Evolutionary conservation across 2,888 invertebrate genomes (phyloP).

Genomic region (Exocentrus adspersus): DNA sequence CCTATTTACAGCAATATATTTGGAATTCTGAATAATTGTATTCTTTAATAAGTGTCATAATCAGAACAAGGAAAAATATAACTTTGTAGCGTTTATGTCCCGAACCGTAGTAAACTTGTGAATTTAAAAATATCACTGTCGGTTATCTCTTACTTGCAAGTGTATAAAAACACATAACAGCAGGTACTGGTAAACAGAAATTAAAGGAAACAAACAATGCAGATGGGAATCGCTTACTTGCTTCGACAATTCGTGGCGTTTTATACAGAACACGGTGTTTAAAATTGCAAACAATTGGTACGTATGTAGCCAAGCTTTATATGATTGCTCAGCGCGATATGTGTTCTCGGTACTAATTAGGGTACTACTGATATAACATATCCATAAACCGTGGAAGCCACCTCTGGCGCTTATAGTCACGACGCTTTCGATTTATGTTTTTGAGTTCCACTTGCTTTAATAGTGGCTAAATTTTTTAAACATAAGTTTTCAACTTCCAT

Average conservation of each 20-base stretch:
- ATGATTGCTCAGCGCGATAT: conserved; percentile 17
- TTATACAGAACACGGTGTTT: conserved; percentile 5
- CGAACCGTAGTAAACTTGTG: too few species aligned
- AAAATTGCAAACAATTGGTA: conserved; percentile 21
- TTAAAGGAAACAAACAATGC: background rate
- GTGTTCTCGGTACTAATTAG: conserved; percentile 49
- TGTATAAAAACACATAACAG: too few species aligned
- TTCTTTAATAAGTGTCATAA: too few species aligned
- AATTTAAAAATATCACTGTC: too few species aligned
- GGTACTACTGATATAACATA: conserved; percentile 42
- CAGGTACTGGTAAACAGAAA: background rate
- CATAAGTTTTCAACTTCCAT: too few species aligned
- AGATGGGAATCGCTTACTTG: background rate
- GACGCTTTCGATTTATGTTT: conserved; percentile 15
- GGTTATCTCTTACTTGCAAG: too few species aligned
- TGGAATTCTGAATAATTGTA: too few species aligned
- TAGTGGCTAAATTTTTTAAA: background rate
- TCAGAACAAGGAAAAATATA: too few species aligned
- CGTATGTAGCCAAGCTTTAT: conserved; percentile 12
- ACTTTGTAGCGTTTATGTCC: too few species aligned
- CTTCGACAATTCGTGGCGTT: conserved; percentile 10
- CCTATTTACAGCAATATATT: too few species aligned
- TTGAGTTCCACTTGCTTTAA: background rate
- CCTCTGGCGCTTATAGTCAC: conserved; percentile 14
- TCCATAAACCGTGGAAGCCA: conserved; percentile 30